Base-by-base conservation (phyloP, 2,888 invertebrate species). In the Epirrita christyi region DNA sequence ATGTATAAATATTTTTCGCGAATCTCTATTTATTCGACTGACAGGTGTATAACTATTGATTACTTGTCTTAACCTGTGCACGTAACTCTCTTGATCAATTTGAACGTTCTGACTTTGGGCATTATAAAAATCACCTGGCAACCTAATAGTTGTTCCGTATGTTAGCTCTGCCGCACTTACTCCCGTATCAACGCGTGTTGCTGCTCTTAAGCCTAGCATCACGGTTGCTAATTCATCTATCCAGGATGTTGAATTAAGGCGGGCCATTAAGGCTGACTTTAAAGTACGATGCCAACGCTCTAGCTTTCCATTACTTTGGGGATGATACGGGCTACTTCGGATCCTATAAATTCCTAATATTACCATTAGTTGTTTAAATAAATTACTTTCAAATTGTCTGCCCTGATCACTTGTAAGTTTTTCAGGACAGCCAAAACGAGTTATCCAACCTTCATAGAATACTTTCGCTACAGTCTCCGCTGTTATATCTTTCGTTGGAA, bases 401-500 rank as follows among this genome's bases (percentile, higher is more conserved):
- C 69, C 69, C 51, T 66, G 68, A 41, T 71, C 69, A 3, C 51
- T 63, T 0, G 66, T 66, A 6, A 69, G 2, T 34, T 43, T 49
- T 0, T 42, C 11, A 6, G 60, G 62, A 37, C 57, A 51, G n/a
- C 70, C 69, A 29, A 54, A 67, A n/a, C 67, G 38, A 5, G 32
- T 34, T 6, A 68, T 57, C 67, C 67, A 70, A 0, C 28, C 42
- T 14, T 62, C 56, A 49, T 64, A 66, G 7, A 70, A 27, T 1
- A 37, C 43, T 42, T 55, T 61, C 0, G 70, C 29, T 8, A 29
- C 29, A 5, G 4, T 29, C 6, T 29, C 29, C 29, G 29, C 29
- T 8, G 29, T 29, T 9, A 29, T 29, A 8, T 29, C 9, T 29
- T 29, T 29, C 1, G 9, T 29, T 6, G 29, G 29, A 9, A 29